These are phyloP conservation scores for Aricia artaxerxes DNA, from an alignment of 2,888 invertebrate genomes.

Conservation along the genomic window DNA sequence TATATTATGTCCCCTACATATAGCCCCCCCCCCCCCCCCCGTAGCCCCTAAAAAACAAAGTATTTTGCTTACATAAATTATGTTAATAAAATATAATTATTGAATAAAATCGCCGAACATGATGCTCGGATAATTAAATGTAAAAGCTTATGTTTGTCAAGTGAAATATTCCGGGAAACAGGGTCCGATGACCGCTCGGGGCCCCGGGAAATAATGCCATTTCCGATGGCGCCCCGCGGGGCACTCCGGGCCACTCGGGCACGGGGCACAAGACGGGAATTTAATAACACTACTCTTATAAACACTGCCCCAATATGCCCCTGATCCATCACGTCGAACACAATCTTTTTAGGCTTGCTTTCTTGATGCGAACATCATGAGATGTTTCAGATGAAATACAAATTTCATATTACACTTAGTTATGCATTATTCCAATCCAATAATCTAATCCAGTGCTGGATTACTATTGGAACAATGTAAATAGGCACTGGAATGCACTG, in stretches of 20 bases:
- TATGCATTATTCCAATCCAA: no score
- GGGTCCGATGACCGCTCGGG: conserved; percentile 66
- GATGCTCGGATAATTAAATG: conserved; percentile 45
- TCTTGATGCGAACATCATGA: conserved; percentile 17
- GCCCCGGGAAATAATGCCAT: conserved; percentile 67
- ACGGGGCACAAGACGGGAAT: conserved; percentile 68
- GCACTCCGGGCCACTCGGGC: conserved; percentile 60
- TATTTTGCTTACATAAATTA: background rate
- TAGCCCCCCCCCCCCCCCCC: no score
- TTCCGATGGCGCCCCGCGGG: conserved; percentile 73
- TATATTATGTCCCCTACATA: no score
- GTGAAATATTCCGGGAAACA: conserved; percentile 53
- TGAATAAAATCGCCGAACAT: background rate
- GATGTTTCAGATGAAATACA: background rate
- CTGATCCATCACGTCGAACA: conserved; percentile 34
- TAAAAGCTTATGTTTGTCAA: conserved; percentile 56
- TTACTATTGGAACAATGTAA: background rate
- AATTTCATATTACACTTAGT: background rate
- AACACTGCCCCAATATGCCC: conserved; percentile 40
- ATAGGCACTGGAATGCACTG: no score
- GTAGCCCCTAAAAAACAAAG: no score
- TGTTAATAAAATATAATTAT: background rate
- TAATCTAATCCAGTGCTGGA: no score
- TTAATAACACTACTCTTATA: conserved; percentile 64
- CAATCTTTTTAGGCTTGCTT: conserved; percentile 28